Percentiles rank a stretch among this genome's conserved stretches.
These are phyloP conservation scores for Carabus problematicus DNA, from an alignment of 2,888 invertebrate genomes.

Conservation along the genomic window DNA sequence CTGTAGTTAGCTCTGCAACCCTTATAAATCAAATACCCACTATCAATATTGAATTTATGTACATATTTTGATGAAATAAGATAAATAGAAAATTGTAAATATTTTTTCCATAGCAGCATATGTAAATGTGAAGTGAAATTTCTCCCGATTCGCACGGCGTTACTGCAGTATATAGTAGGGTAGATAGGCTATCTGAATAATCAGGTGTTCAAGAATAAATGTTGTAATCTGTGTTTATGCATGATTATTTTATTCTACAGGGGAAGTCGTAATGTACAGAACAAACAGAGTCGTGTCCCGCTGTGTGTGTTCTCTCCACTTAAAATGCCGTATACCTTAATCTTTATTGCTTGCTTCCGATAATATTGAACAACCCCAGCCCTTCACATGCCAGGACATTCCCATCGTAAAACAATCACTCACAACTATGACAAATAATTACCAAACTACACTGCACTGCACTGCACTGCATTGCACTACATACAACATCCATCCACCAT, in stretches of 20 bases:
- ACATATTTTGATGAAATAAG: no score
- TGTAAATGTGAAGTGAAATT: no score
- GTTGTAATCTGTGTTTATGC: slow-evolving; percentile 7
- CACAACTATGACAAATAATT: slow-evolving; percentile 38
- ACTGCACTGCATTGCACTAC: no score
- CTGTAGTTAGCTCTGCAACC: no score
- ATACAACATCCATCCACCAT: no score
- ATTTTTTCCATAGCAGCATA: no score
- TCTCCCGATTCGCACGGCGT: no score
- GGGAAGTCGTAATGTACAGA: slow-evolving; percentile 29
- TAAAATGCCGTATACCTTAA: slow-evolving; percentile 33
- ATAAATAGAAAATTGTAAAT: no score
- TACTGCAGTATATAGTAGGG: no score
- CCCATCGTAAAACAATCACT: slow-evolving; percentile 40
- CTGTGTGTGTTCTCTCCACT: slow-evolving; percentile 37
- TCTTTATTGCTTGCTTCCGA: slow-evolving; percentile 38
- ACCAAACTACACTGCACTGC: slow-evolving; percentile 5
- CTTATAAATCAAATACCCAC: no score
- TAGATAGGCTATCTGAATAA: slow-evolving; percentile 14
- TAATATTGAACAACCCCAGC: slow-evolving; percentile 27
- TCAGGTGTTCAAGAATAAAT: slow-evolving; percentile 30
- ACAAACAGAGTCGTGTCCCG: slow-evolving; percentile 11
- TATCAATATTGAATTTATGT: no score
- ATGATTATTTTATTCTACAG: no score
- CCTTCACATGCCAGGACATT: slow-evolving; percentile 15